Base-by-base conservation (phyloP, 2,888 invertebrate genomes). In the Abrostola triplasia region DNA sequence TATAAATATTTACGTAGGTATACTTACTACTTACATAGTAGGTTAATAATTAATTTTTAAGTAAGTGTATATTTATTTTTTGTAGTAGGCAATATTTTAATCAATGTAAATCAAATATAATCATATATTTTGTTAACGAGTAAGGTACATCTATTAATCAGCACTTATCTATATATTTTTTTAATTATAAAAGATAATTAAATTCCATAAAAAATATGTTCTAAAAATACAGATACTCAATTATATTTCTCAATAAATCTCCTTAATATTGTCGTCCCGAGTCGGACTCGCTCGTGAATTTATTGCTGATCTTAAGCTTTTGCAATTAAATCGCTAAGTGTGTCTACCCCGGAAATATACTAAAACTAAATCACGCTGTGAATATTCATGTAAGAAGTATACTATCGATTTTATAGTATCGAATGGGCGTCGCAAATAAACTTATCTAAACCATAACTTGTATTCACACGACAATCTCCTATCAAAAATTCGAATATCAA, bases 401-500 rank as follows among this genome's bases (percentile, higher is more conserved):
- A n/a, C 50, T 41, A 64, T 59, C 24, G 48, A 48, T 64, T 54
- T 47, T 62, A 74, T 37, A 35, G 50, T 61, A 52, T 70, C 48
- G 60, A 59, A 73, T 59, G 52, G 56, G 35, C 48, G 55, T 42
- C 51, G 51, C 60, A 40, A 59, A 63, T 57, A 41, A 64, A 74
- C 35, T 62, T 71, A 80, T 71, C 69, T 77, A 61, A 69, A 71
- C 63, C 58, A 69, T 72, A 64, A 64, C 52, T 24, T 52, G 54
- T 50, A 63, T 71, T 75, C 69, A 75, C 75, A 77, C 80, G 67
- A 59, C 78, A 58, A 78, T 57, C 59, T 48, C 47, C 51, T 50
- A 63, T 51, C 53, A 55, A 71, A 71, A 65, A 67, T 79, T 71
- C 53, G 63, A 65, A 77, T 75, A 70, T 55, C 63, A 59, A 48